A percentile compares a stretch with the other conserved stretches of the same genome.
Evolutionary conservation across 2,113 vertebrate genomes (phyloP).

Genomic region (Mustelus asterias): DNA sequence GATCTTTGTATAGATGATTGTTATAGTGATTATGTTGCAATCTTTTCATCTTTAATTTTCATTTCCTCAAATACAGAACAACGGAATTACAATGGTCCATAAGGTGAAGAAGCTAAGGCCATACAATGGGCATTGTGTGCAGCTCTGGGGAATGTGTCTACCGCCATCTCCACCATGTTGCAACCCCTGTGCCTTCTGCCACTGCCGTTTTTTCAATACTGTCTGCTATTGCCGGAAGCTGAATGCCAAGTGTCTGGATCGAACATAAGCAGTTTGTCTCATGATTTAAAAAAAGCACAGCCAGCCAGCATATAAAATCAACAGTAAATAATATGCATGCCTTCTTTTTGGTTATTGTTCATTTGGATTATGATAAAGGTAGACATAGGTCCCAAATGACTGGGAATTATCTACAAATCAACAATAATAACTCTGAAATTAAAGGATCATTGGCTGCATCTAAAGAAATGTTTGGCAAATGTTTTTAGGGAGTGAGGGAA

Average conservation of each 20-base stretch:
- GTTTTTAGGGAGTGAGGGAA: background rate
- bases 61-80: slow-evolving; percentile 2
- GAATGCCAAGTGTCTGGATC: slow-evolving; percentile 65
- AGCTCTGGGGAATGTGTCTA: slow-evolving; percentile 68
- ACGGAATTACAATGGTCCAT: background rate
- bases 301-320: slow-evolving; percentile 25
- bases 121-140: slow-evolving; percentile 57
- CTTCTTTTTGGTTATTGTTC: background rate
- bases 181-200: slow-evolving; percentile 71
- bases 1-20: background rate
- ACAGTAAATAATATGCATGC: background rate
- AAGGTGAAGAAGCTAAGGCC: background rate
- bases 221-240: slow-evolving; percentile 70
- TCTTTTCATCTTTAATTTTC: slow-evolving; percentile 6
- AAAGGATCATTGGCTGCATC: background rate
- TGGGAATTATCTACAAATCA: background rate
- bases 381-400: background rate
- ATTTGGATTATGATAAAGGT: background rate
- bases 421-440: background rate
- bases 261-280: background rate
- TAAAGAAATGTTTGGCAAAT: background rate
- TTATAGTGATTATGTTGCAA: background rate
- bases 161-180: slow-evolving; percentile 64
- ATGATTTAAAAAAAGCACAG: background rate
- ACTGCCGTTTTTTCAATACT: slow-evolving; percentile 74